Conservation (phyloP, 2,888 invertebrate genomes). For the Crematogaster levior region DNA sequence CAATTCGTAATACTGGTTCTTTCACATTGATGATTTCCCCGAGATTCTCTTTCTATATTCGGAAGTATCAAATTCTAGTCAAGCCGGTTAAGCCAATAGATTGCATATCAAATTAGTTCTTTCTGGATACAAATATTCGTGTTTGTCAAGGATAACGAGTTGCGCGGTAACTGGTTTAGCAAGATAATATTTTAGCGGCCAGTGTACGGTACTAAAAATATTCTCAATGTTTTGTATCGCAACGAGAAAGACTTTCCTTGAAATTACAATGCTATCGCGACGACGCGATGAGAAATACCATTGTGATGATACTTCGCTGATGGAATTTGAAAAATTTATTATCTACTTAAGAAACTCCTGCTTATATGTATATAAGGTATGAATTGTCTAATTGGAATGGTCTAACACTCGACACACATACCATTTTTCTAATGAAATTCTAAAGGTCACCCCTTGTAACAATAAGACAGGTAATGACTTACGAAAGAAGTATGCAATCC, state of each 20-base stretch:
- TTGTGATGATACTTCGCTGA: constrained; percentile 1
- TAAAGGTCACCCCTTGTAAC: constrained; percentile 66
- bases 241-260: constrained; percentile 47
- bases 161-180: constrained; percentile 45
- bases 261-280: background rate
- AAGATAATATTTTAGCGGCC: constrained; percentile 34
- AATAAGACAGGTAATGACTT: constrained; percentile 61
- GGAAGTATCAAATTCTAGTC: constrained; percentile 26
- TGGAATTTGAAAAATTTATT: background rate
- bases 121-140: constrained; percentile 35
- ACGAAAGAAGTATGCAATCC: constrained; percentile 63
- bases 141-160: constrained; percentile 51
- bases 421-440: constrained; percentile 32
- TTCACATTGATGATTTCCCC: background rate
- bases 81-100: constrained; percentile 23
- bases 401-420: constrained; percentile 39
- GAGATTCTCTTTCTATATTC: constrained; percentile 27
- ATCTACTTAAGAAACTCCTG: background rate
- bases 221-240: constrained; percentile 30
- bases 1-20: background rate
- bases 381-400: constrained; percentile 46
- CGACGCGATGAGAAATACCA: background rate
- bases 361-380: background rate
- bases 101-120: constrained; percentile 38
- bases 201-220: constrained; percentile 29